Percentiles rank a stretch among this genome's conserved stretches.
Conservation (phyloP, 1,140 invertebrate genomes). For the Euura lappo region DNA sequence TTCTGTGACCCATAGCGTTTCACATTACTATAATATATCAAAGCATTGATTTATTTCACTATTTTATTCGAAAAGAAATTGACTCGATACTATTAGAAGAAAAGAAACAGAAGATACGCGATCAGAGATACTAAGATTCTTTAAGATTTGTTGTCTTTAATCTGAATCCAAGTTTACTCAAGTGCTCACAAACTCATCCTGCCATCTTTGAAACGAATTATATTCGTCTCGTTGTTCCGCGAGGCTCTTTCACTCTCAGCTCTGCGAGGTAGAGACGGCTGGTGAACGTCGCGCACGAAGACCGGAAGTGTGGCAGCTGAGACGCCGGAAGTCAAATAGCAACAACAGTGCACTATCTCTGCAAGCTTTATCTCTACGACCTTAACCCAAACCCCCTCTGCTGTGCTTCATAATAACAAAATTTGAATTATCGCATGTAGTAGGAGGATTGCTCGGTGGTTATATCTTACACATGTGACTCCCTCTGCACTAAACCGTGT, state of each 20-base stretch:
- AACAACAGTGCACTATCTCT: slow-evolving; percentile 10
- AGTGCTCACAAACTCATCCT: not conserved
- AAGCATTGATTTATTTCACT: not conserved
- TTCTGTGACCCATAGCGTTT: no score
- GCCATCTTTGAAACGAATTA: slow-evolving; percentile 24
- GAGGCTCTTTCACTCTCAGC: slow-evolving; percentile 2
- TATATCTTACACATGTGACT: not conserved
- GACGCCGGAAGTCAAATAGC: slow-evolving; percentile 38
- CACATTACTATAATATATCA: slow-evolving; percentile 3
- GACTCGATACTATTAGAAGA: no score
- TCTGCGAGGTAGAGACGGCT: not conserved
- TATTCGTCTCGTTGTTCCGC: slow-evolving; percentile 26
- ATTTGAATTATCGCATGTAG: not conserved
- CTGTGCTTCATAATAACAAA: not conserved
- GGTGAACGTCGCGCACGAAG: slow-evolving; percentile 3
- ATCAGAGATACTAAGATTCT: no score
- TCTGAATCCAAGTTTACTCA: not conserved
- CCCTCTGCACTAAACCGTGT: not conserved
- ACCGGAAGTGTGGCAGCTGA: slow-evolving; percentile 41
- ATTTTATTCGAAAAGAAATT: not conserved
- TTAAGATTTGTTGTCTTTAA: no score
- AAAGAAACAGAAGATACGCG: no score
- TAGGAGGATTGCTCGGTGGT: not conserved
- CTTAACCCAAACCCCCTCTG: not conserved
- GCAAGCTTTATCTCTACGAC: not conserved